Conservation (phyloP, 2,113 vertebrate genomes). For the Piprites chloris region DNA sequence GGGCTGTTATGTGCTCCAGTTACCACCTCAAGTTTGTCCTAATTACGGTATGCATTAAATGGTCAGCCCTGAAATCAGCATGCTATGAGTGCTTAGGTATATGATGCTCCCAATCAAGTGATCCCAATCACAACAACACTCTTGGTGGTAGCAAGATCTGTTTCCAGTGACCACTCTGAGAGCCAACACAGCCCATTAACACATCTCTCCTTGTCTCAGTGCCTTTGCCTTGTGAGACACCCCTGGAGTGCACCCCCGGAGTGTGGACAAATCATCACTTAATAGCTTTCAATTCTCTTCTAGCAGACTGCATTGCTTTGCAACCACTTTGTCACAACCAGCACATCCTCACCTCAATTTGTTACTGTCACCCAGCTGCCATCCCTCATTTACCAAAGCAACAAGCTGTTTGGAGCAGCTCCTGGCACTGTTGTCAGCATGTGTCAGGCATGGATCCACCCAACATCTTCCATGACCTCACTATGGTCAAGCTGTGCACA, state of each 20-base stretch:
- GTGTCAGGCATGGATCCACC: background rate
- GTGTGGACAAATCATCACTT: too few relatives aligned
- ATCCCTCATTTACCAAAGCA: background rate
- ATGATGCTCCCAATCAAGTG: background rate
- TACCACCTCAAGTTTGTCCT: background rate
- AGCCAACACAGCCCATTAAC: background rate
- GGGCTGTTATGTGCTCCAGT: background rate
- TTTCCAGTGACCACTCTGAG: background rate
- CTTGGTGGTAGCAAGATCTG: background rate
- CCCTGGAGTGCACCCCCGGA: background rate
- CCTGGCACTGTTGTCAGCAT: background rate
- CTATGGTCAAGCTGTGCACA: background rate
- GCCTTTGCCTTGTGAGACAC: background rate
- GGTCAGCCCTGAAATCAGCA: background rate
- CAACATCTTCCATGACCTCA: background rate
- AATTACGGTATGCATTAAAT: background rate
- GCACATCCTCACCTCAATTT: background rate
- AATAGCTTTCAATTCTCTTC: background rate
- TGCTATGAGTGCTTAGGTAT: background rate
- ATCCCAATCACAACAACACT: background rate
- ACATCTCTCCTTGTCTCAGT: background rate
- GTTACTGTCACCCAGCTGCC: background rate
- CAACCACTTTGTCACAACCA: background rate
- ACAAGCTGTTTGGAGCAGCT: background rate
- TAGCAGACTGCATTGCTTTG: accelerated